A percentile compares a stretch with the other conserved stretches of the same genome.
These are phyloP conservation scores for Pygmarrhopalites habei DNA, from an alignment of 1,140 invertebrate genomes.

Conservation along the genomic window DNA sequence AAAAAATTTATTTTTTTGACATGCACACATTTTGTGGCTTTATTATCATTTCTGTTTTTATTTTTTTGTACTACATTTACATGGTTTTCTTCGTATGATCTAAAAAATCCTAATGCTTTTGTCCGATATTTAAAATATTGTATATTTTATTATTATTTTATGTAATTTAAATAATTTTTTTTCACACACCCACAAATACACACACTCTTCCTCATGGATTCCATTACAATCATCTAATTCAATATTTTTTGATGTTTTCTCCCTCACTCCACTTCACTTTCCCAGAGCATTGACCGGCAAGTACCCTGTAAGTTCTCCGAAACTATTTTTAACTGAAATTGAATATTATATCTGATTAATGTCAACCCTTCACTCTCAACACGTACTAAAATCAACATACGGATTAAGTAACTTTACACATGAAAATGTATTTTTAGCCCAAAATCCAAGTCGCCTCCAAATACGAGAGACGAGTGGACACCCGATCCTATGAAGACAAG, in stretches of 20 bases:
- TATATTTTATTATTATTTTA: no score
- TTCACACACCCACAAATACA: no score
- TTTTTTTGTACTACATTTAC: no score
- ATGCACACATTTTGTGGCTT: no score
- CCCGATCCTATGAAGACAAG: constrained; percentile 92
- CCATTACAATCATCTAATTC: no score
- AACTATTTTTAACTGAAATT: background rate
- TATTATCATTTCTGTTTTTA: no score
- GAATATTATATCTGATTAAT: constrained; percentile 4
- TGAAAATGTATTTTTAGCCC: constrained; percentile 56
- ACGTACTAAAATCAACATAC: background rate
- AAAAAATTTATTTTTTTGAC: no score
- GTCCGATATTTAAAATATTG: no score
- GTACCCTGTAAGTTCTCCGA: constrained; percentile 73
- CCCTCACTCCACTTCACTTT: constrained; percentile 38
- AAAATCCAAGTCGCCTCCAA: constrained; percentile 99
- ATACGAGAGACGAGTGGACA: constrained; percentile 97
- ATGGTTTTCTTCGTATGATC: no score
- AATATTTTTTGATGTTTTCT: constrained; percentile 11
- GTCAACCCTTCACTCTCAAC: constrained; percentile 1
- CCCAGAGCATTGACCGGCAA: constrained; percentile 80
- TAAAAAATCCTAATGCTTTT: no score
- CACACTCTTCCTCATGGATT: no score
- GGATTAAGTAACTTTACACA: background rate
- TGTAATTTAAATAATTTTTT: no score